These are phyloP conservation scores for Chaenogobius annularis DNA, from an alignment of 2,113 vertebrate genomes.

Conservation along the genomic window DNA sequence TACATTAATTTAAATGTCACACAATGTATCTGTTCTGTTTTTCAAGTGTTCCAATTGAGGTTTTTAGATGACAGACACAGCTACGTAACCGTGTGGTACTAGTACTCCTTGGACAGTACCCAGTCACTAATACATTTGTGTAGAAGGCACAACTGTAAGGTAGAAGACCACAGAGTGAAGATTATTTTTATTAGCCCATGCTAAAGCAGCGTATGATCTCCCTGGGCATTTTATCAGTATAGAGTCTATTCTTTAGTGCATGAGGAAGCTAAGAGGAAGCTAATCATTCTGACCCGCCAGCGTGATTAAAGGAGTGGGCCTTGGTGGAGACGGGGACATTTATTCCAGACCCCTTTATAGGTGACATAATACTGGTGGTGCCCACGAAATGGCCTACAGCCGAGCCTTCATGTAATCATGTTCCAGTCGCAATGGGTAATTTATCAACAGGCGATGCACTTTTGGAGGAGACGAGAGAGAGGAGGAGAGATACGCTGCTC, in stretches of 20 bases:
- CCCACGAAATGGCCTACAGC: constrained; percentile 62
- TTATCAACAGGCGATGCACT: constrained; percentile 59
- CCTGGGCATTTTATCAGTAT: constrained; percentile 64
- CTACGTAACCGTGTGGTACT: too few relatives aligned
- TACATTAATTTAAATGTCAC: too few relatives aligned
- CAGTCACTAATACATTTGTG: not conserved
- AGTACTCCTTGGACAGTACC: not conserved
- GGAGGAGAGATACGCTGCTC: constrained; percentile 12
- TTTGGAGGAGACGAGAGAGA: constrained; percentile 3
- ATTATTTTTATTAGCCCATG: constrained; percentile 42
- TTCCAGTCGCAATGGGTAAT: constrained; percentile 65
- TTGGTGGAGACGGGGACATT: constrained; percentile 66
- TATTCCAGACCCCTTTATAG: constrained; percentile 69
- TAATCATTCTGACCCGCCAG: constrained; percentile 70
- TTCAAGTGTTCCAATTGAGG: too few relatives aligned
- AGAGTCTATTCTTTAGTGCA: constrained; percentile 24
- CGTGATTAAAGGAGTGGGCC: constrained; percentile 73
- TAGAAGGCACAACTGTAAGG: not conserved
- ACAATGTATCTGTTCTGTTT: not conserved
- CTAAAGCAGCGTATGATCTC: constrained; percentile 62
- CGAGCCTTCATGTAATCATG: constrained; percentile 68
- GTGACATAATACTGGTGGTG: constrained; percentile 64
- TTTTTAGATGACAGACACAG: too few relatives aligned
- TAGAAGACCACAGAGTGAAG: constrained; percentile 41
- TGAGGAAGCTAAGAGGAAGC: constrained; percentile 59